A percentile compares a stretch with the other conserved stretches of the same genome.
Conservation (phyloP, 2,113 vertebrate species). For the Otolemur garnettii region DNA sequence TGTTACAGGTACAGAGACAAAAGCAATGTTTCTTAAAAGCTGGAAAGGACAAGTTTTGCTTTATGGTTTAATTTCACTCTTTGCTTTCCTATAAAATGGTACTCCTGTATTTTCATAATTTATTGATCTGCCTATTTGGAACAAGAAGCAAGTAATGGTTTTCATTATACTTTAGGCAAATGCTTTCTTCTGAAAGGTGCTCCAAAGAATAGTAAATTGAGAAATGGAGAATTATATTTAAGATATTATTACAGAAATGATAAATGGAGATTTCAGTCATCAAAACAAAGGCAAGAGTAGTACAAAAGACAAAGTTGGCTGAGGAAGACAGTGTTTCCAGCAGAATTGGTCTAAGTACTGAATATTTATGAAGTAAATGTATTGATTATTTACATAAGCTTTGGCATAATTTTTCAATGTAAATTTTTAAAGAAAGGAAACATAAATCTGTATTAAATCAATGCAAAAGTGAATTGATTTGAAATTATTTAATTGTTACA, state of each 20-base stretch:
- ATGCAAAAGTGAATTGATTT: not conserved
- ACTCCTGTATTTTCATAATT: not conserved
- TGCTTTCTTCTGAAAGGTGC: not conserved
- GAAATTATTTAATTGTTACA: not conserved
- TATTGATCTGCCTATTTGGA: not conserved
- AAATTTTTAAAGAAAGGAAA: not conserved
- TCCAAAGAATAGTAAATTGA: not conserved
- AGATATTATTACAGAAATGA: not conserved
- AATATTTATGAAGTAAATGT: conserved; percentile 32
- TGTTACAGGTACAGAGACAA: too few species aligned
- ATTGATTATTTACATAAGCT: conserved; percentile 8
- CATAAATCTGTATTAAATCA: not conserved
- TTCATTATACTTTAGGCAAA: not conserved
- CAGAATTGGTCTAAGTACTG: not conserved
- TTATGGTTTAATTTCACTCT: not conserved
- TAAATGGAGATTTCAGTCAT: not conserved
- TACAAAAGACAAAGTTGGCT: not conserved
- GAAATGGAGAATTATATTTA: not conserved
- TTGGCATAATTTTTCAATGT: not conserved
- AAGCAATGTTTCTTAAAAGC: not conserved
- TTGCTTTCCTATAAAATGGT: not conserved
- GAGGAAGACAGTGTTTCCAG: not conserved
- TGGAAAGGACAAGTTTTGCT: not conserved
- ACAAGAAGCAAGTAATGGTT: not conserved
- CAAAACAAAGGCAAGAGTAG: not conserved